Evolutionary conservation across 1,140 invertebrate species (phyloP), one percentile per base, ranked within the genome.

Genomic region (Berghia stephanieae): DNA sequence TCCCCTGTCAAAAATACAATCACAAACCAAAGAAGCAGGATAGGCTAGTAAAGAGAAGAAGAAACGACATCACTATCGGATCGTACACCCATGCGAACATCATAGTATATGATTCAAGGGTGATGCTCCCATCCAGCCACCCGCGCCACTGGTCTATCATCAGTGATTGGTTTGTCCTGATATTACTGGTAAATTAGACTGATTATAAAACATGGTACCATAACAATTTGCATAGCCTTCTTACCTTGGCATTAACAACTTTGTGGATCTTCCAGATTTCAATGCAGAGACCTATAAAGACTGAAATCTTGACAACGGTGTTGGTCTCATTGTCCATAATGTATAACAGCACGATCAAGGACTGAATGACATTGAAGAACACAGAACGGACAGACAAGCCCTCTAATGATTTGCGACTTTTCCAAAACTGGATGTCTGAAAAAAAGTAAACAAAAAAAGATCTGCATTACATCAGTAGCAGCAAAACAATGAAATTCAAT

Each of bases 191-290:
- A 5, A 63, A 3, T 31, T 36, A 34, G 38, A 27, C 27, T 36
- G 13, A 49, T n/a, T 49, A n/a, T 49, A 13, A n/a, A 13, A n/a
- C 10, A 13, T 55, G 36, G 21, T 34, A 24, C 21, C 34, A 73
- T 24, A 73, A 73, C 3, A 27, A 73, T 36, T 24, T 13, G 46
- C 10, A 49, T 49, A 49, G 10, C 10, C n/a, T 16, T 52, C 77
- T 77, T 80, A 90, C 89, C 84, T 87, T 80, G 44, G 91, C 81
- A 85, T 91, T 89, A n/a, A 91, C 79, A 27, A 94, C 97, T 92
- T 99, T 99, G 81, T 98, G 95, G 73, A 99, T 98, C 90, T 99
- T 99, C 98, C 98, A 99, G 34, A 99, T 91, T 91, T 99, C 98
- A 87, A 99, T 99, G n/a, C 94, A 92, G 0, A 99, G 91, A 5